phyloP scores from a whole-genome alignment of 2,797 vertebrate genomes.

The Pantherophis alleghaniensis region DNA sequence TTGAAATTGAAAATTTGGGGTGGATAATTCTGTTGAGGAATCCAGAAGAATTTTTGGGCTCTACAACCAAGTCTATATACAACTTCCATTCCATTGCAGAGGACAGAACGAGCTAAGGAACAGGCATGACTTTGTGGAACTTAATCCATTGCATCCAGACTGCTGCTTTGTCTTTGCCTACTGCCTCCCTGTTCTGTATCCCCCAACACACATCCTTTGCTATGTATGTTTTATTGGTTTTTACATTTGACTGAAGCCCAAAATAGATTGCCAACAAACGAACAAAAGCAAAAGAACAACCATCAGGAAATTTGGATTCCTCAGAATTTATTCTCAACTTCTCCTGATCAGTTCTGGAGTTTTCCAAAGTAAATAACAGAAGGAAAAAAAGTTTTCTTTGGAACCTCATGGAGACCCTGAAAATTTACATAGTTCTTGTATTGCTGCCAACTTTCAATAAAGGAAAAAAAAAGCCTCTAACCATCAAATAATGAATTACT shows the following conservation, averaged over 20 bases:
- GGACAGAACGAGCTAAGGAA: neutral
- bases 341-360: constrained; percentile 25
- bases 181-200: neutral
- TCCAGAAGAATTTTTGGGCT: neutral
- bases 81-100: neutral
- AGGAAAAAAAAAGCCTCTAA: constrained; percentile 62
- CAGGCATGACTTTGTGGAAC: constrained; percentile 39
- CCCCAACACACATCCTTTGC: neutral
- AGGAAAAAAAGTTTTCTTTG: constrained; percentile 9
- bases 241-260: constrained; percentile 32
- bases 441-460: constrained; percentile 62
- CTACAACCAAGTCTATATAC: neutral
- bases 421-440: constrained; percentile 48
- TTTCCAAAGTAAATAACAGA: constrained; percentile 29
- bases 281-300: neutral
- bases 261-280: constrained; percentile 18
- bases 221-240: constrained; percentile 29
- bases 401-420: constrained; percentile 33
- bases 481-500: constrained; percentile 28
- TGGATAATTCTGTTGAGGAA: neutral
- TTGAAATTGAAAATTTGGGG: neutral
- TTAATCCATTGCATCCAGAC: constrained; percentile 56
- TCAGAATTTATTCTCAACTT: constrained; percentile 25
- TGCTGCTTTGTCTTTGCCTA: neutral
- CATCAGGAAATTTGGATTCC: constrained; percentile 34